Conservation (phyloP, 2,113 vertebrate species). For the Perognathus longimembris region DNA sequence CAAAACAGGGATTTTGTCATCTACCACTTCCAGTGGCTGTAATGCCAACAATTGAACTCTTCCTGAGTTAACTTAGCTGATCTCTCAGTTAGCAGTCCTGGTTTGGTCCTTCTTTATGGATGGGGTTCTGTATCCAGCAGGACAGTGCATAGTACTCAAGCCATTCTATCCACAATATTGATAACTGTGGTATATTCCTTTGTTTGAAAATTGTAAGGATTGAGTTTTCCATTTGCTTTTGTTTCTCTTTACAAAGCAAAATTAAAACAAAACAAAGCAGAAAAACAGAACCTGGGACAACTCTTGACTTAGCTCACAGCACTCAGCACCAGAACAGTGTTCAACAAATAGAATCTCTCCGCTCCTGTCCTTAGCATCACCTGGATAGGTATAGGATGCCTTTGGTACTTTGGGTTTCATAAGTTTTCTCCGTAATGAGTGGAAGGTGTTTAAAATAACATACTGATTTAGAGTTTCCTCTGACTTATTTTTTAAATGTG, state of each 20-base stretch:
- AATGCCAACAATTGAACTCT: not conserved
- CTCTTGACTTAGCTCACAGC: not conserved
- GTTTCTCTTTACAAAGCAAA: slow-evolving; percentile 10
- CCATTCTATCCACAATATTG: not conserved
- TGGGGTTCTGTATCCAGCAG: no score
- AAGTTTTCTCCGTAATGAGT: slow-evolving; percentile 64
- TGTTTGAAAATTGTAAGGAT: not conserved
- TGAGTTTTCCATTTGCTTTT: not conserved
- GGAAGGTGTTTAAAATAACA: slow-evolving; percentile 68
- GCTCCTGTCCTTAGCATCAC: not conserved
- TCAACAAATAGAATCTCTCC: not conserved
- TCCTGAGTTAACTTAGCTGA: not conserved
- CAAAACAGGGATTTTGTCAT: not conserved
- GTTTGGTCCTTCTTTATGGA: not conserved
- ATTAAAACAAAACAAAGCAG: not conserved
- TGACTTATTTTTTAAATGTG: slow-evolving; percentile 71
- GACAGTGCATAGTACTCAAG: no score
- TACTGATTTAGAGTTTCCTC: slow-evolving; percentile 67
- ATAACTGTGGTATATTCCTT: not conserved
- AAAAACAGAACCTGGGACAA: not conserved
- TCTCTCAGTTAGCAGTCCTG: not conserved
- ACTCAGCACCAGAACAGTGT: not conserved
- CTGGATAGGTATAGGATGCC: not conserved
- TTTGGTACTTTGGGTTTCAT: slow-evolving; percentile 24
- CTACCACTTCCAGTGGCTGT: not conserved